Conservation (phyloP, 2,797 vertebrate species). For the Margarornis squamiger region DNA sequence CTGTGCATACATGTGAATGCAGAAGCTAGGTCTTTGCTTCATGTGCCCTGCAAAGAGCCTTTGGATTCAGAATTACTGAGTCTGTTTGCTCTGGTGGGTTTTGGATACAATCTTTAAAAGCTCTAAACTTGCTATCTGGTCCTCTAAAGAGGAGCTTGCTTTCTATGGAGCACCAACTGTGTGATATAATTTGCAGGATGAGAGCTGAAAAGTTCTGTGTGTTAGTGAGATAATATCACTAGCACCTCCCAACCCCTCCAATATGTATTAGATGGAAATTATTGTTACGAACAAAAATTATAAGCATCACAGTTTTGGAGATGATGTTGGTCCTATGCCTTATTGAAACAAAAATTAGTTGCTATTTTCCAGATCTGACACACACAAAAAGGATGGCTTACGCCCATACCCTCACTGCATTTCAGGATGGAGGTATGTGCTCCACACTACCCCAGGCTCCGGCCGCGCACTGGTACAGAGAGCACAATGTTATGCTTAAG, state of each 20-base stretch:
- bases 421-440: background rate
- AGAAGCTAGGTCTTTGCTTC: background rate
- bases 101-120: background rate
- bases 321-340: background rate
- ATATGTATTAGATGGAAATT: background rate
- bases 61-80: background rate
- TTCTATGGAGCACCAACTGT: background rate
- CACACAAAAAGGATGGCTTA: background rate
- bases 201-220: background rate
- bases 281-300: background rate
- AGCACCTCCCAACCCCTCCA: background rate
- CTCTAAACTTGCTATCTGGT: background rate
- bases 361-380: background rate
- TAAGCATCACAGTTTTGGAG: background rate
- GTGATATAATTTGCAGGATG: background rate
- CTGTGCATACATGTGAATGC: background rate
- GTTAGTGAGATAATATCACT: background rate
- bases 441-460: background rate
- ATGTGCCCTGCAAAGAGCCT: background rate
- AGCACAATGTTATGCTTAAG: background rate
- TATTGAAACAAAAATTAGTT: background rate
- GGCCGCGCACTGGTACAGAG: background rate
- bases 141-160: background rate
- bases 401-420: fast-evolving
- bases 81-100: background rate